Conservation (phyloP, 2,888 invertebrate genomes). For the Pedicia rivosa region DNA sequence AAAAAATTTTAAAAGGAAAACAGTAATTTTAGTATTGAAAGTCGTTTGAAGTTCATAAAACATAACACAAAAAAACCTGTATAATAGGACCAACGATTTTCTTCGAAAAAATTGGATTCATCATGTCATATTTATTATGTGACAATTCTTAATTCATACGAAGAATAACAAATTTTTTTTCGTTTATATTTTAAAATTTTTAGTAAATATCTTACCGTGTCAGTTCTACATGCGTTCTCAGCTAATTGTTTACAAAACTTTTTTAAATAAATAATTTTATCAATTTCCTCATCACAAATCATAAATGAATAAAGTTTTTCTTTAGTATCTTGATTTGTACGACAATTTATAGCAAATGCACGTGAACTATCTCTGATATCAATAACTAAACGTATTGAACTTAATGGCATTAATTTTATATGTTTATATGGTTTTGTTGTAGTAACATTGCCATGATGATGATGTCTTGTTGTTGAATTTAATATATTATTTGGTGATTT, state of each 20-base stretch:
- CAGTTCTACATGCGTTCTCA: slow-evolving; percentile 80
- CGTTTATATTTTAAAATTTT: slow-evolving; percentile 2
- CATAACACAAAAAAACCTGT: too few relatives aligned
- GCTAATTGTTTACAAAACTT: slow-evolving; percentile 82
- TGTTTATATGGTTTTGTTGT: slow-evolving; percentile 80
- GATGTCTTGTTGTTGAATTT: slow-evolving; percentile 13
- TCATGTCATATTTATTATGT: too few relatives aligned
- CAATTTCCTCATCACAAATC: slow-evolving; percentile 65
- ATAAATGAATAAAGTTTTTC: slow-evolving; percentile 80
- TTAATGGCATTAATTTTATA: slow-evolving; percentile 73
- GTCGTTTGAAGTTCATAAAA: too few relatives aligned
- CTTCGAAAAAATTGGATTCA: too few relatives aligned
- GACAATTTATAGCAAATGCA: slow-evolving; percentile 79
- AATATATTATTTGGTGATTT: slow-evolving; percentile 56
- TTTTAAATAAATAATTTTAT: slow-evolving; percentile 66
- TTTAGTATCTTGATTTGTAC: slow-evolving; percentile 70
- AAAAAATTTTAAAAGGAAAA: slow-evolving; percentile 5
- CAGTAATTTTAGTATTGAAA: too few relatives aligned
- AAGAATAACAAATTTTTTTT: too few relatives aligned
- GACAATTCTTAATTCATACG: too few relatives aligned
- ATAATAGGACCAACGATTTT: too few relatives aligned
- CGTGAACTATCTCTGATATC: slow-evolving; percentile 81
- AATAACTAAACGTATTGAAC: slow-evolving; percentile 78
- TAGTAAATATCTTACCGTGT: slow-evolving; percentile 52
- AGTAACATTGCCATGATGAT: neutral